Evolutionary conservation across 2,797 vertebrate species (phyloP).

Genomic region (Hydrophis major): DNA sequence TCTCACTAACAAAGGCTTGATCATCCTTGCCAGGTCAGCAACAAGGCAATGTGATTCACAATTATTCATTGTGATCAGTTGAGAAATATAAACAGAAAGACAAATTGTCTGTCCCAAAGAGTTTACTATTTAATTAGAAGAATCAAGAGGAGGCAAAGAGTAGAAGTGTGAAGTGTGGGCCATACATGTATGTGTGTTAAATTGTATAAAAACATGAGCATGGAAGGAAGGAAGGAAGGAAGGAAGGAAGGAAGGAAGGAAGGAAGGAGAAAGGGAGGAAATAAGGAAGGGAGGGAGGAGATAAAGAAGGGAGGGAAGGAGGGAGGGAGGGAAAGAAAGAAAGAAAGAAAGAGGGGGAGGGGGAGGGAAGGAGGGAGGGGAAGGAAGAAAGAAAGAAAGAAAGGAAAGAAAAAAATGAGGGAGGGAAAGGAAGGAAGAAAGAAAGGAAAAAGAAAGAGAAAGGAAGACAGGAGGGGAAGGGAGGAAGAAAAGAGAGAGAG

Average conservation of each 20-base stretch:
- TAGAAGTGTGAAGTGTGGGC: neutral
- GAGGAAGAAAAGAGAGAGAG: neutral
- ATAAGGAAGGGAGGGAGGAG: no score
- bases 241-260: neutral
- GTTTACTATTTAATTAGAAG: neutral
- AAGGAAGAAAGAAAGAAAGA: neutral
- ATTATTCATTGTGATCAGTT: neutral
- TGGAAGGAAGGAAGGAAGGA: neutral
- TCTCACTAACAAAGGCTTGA: neutral
- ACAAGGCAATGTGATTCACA: neutral
- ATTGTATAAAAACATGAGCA: neutral
- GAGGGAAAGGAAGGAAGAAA: neutral
- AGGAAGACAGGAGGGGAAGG: neutral
- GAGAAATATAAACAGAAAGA: neutral
- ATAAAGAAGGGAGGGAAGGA: neutral
- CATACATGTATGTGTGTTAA: neutral
- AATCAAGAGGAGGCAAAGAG: neutral
- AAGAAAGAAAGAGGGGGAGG: no score
- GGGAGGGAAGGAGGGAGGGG: accelerated
- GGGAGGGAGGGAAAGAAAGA: neutral
- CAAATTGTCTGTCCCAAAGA: neutral
- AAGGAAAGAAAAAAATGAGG: no score
- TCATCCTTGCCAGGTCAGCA: neutral
- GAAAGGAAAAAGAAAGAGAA: neutral
- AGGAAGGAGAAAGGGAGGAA: accelerated